Base-by-base conservation (phyloP, 2,113 vertebrate species). In the Chlamydotis undulata region DNA sequence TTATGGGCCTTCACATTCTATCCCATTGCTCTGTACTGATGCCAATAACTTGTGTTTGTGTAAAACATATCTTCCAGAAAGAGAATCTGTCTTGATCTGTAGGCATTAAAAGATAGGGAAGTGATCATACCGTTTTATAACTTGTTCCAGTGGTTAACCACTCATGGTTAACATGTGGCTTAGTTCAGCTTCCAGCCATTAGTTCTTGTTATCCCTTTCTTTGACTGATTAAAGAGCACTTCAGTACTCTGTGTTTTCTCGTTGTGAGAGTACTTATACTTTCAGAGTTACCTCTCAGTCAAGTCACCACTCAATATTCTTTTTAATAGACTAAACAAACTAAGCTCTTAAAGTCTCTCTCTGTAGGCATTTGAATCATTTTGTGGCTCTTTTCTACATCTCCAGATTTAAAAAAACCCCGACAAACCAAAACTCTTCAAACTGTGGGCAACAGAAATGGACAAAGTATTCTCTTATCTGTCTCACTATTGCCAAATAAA, bases 121-220 rank as follows among this genome's bases (percentile, higher is more conserved):
- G 81, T 85, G 87, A 93, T 95, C 74, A 87, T 87, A 93, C 81
- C 0, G 16, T 95, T 96, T 96, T 92, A 97, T 73, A 96, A 91
- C 89, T 96, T 94, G 87, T 95, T 94, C n/a, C 63, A 90, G 87
- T 87, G 94, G 93, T 97, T 96, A 96, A 88, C 94, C 91, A 83
- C 82, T 95, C 78, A 91, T 91, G 69, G 87, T 90, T 95, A 91
- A 89, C 90, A 83, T 83, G 87, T 90, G 86, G 70, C 94, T 90
- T 87, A 91, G 87, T 95, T 96, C 87, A 91, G 47, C 74, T 95
- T 95, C 75, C 84, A 90, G 55, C 5, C 69, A 93, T 87, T 95
- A 71, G 64, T 87, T 93, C 83, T 93, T 91, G 47, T 87, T 96
- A 89, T 84, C 80, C 83, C 35, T 89, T 84, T 87, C 49, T 96